Conservation (phyloP, 2,888 invertebrate genomes). For the Blastobasis adustella region DNA sequence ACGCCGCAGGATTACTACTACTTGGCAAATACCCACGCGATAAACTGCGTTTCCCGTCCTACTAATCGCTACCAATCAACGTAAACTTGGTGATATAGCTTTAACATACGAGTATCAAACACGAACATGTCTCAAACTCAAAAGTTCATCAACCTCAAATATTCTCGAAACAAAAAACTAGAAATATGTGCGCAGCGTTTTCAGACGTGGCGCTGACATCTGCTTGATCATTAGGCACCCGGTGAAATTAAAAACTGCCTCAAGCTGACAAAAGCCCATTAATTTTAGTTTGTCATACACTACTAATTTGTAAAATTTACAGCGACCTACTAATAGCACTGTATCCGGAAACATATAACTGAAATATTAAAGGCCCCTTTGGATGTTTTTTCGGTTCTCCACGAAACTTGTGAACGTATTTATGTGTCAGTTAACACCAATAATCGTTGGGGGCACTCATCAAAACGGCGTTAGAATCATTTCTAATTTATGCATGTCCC, state of each 20-base stretch:
- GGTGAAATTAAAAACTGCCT: conserved; percentile 49
- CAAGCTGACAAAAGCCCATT: conserved; percentile 48
- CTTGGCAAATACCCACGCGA: too few relatives aligned
- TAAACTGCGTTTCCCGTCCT: too few relatives aligned
- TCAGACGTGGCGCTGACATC: conserved; percentile 50
- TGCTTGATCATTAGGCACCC: conserved; percentile 56
- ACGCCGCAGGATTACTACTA: too few relatives aligned
- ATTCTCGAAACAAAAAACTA: conserved; percentile 5
- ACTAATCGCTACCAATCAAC: too few relatives aligned
- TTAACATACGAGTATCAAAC: too few relatives aligned
- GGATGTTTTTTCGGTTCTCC: conserved; percentile 23
- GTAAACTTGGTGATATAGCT: too few relatives aligned
- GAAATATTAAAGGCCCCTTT: conserved; percentile 44
- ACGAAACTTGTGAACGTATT: conserved; percentile 49
- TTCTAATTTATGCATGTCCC: conserved; percentile 39
- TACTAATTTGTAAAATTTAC: conserved; percentile 70
- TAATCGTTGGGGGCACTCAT: conserved; percentile 44
- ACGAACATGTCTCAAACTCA: too few relatives aligned
- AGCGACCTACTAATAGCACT: conserved; percentile 53
- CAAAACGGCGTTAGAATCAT: conserved; percentile 49
- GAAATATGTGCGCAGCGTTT: conserved; percentile 15
- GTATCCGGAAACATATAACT: conserved; percentile 63
- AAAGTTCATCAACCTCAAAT: background rate
- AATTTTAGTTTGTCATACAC: conserved; percentile 69
- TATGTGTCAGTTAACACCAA: conserved; percentile 61